These are phyloP conservation scores for Lasioglossum malachurum DNA, from an alignment of 2,888 invertebrate species.

Conservation along the genomic window DNA sequence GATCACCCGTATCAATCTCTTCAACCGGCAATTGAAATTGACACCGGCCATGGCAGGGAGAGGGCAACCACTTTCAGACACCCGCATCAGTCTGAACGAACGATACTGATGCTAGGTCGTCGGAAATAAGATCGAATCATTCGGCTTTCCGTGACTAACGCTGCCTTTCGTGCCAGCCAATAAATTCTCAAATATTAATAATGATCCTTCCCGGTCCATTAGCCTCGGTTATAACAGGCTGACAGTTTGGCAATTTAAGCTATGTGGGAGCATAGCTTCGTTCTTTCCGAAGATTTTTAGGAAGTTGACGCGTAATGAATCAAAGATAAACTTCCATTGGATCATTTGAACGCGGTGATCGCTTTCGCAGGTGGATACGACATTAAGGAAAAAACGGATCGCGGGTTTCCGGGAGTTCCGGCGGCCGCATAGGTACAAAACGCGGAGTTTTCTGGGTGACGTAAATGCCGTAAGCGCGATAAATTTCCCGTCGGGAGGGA, in stretches of 20 bases:
- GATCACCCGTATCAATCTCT: slow-evolving; percentile 71
- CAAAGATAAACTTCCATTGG: not conserved
- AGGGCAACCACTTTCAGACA: slow-evolving; percentile 13
- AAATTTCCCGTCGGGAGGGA: slow-evolving; percentile 78
- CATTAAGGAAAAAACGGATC: slow-evolving; percentile 1
- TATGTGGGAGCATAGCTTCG: too few species aligned
- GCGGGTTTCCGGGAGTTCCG: not conserved
- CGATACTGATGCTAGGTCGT: slow-evolving; percentile 7
- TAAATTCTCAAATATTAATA: slow-evolving; percentile 76
- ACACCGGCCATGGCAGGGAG: slow-evolving; percentile 41
- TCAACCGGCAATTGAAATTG: slow-evolving; percentile 68
- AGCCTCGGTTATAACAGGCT: not conserved
- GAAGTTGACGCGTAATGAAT: too few species aligned
- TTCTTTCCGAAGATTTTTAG: not conserved
- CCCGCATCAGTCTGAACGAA: slow-evolving; percentile 50
- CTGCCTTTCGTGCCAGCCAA: slow-evolving; percentile 61
- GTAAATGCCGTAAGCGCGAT: slow-evolving; percentile 79
- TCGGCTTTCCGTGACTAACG: slow-evolving; percentile 23
- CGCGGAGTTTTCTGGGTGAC: slow-evolving; percentile 64
- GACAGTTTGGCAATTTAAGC: too few species aligned
- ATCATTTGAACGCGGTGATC: not conserved
- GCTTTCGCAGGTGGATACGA: not conserved
- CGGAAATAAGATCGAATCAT: slow-evolving; percentile 23
- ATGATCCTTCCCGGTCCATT: slow-evolving; percentile 47
- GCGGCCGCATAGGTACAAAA: slow-evolving; percentile 35